Evolutionary conservation across 2,888 invertebrate genomes (phyloP).

Genomic region (Mystacides longicornis): DNA sequence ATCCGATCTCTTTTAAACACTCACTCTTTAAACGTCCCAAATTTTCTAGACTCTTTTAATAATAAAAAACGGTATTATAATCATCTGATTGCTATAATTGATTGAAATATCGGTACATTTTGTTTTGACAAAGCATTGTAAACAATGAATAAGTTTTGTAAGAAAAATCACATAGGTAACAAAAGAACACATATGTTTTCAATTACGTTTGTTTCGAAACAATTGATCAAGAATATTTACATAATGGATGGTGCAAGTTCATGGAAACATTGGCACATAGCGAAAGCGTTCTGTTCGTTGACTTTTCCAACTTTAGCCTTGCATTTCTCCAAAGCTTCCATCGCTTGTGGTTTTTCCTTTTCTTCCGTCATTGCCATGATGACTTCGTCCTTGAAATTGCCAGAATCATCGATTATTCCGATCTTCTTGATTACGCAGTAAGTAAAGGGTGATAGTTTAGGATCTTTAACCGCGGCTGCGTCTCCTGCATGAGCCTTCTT

Average conservation of each 20-base stretch:
- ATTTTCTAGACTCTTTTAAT: no score
- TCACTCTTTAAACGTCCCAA: no score
- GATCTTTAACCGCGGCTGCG: constrained; percentile 40
- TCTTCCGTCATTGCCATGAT: constrained; percentile 43
- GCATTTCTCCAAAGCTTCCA: constrained; percentile 44
- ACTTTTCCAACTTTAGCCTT: constrained; percentile 42
- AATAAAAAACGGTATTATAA: no score
- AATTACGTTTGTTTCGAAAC: no score
- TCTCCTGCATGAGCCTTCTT: constrained; percentile 43
- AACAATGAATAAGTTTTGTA: no score
- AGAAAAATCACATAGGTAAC: no score
- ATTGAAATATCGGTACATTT: no score
- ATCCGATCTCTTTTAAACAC: no score
- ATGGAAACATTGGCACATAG: constrained; percentile 47
- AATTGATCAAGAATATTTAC: constrained; percentile 14
- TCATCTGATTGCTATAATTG: no score
- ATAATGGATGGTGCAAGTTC: constrained; percentile 47
- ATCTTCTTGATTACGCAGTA: constrained; percentile 46
- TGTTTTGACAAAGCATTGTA: no score
- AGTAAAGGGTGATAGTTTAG: constrained; percentile 41
- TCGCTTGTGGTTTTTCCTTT: constrained; percentile 42
- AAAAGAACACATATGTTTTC: no score
- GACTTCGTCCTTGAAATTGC: constrained; percentile 47
- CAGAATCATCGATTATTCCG: constrained; percentile 47
- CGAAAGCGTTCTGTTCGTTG: constrained; percentile 46